These are phyloP conservation scores for Drosophila aff. DNA, from an alignment of 1,140 invertebrate species.

Conservation along the genomic window DNA sequence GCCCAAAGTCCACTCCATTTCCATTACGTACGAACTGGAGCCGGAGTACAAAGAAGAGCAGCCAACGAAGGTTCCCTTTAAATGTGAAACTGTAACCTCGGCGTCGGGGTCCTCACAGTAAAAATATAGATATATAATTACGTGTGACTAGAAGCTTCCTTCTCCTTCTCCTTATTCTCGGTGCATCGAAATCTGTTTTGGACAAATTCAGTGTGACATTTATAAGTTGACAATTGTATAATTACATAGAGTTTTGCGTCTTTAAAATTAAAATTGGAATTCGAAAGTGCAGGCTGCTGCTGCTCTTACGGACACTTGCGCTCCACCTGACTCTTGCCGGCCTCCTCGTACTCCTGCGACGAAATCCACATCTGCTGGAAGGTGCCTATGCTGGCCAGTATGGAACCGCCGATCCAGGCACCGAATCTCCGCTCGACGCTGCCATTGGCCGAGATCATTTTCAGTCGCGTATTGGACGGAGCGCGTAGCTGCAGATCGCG, in stretches of 20 bases:
- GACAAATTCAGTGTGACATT: conserved; percentile 24
- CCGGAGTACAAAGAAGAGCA: conserved; percentile 17
- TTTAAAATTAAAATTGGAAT: conserved; percentile 67
- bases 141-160: conserved; percentile 8
- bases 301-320: conserved; percentile 92
- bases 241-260: conserved; percentile 59
- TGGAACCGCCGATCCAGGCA: conserved; percentile 98
- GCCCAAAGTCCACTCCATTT: conserved; percentile 73
- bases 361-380: conserved; percentile 99
- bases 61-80: conserved; percentile 12
- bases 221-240: conserved; percentile 63
- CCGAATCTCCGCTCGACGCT: conserved; percentile 95
- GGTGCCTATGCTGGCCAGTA: conserved; percentile 96
- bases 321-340: conserved; percentile 96
- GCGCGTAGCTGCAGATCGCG: conserved; percentile 94
- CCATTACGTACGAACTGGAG: conserved; percentile 69
- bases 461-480: conserved; percentile 94
- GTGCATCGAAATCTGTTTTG: neutral
- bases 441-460: conserved; percentile 93
- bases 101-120: conserved; percentile 27
- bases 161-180: neutral
- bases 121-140: conserved; percentile 20
- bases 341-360: conserved; percentile 98
- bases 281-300: neutral
- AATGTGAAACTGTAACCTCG: conserved; percentile 30